These are phyloP conservation scores for Zeuzera pyrina DNA, from an alignment of 2,888 invertebrate species.

Conservation along the genomic window DNA sequence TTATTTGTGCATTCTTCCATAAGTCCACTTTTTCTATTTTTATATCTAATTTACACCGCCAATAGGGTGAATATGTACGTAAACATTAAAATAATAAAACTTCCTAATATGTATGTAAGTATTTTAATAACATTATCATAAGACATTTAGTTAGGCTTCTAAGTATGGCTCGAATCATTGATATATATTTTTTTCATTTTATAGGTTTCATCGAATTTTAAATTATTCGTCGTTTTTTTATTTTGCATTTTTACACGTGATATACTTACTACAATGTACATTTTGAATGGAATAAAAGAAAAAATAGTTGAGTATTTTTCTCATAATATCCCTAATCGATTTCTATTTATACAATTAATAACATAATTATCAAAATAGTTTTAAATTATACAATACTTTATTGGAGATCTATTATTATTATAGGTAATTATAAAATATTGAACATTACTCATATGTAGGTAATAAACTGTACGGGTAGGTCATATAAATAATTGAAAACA, in stretches of 20 bases:
- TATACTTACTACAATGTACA: constrained; percentile 18
- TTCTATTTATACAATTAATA: too few species aligned
- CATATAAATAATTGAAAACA: too few species aligned
- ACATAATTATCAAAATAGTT: too few species aligned
- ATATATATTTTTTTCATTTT: constrained; percentile 27
- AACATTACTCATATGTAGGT: too few species aligned
- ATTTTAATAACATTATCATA: too few species aligned
- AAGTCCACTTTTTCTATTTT: constrained; percentile 46
- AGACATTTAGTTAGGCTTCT: constrained; percentile 66
- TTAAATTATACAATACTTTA: too few species aligned
- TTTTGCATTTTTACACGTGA: constrained; percentile 32
- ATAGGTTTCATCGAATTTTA: constrained; percentile 9
- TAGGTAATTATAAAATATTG: too few species aligned
- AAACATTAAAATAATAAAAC: constrained; percentile 22
- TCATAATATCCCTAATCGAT: too few species aligned
- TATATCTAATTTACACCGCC: constrained; percentile 38
- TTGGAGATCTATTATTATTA: too few species aligned
- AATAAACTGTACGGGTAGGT: too few species aligned
- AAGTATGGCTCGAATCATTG: constrained; percentile 60
- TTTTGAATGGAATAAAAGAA: constrained; percentile 13
- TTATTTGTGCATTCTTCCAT: constrained; percentile 67
- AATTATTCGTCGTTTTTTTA: constrained; percentile 22
- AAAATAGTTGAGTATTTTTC: constrained; percentile 12
- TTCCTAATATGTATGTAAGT: too few species aligned
- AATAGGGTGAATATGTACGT: constrained; percentile 37